Percentiles rank a stretch among this genome's conserved stretches.
These are phyloP conservation scores for Melieria picta DNA, from an alignment of 2,888 invertebrate species.

Conservation along the genomic window DNA sequence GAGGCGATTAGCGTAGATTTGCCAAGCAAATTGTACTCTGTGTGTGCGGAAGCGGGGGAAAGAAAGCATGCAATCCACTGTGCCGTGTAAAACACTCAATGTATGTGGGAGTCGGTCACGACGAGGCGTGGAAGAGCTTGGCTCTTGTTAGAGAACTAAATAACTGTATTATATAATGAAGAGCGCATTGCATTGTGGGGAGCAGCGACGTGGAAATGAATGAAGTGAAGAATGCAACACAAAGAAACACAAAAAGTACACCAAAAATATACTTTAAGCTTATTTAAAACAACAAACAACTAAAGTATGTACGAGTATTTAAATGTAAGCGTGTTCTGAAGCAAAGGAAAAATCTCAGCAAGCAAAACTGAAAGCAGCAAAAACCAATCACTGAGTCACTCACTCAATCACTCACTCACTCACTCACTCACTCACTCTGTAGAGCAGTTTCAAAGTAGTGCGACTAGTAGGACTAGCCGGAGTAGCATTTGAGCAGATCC, in stretches of 20 bases:
- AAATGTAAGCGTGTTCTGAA: slow-evolving; percentile 17
- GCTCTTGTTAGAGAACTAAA: slow-evolving; percentile 26
- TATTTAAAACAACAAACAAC: slow-evolving; percentile 26
- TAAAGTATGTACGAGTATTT: slow-evolving; percentile 8
- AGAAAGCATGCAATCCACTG: slow-evolving; percentile 51
- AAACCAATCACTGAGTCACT: background rate
- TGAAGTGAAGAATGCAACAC: slow-evolving; percentile 27
- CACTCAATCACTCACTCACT: background rate
- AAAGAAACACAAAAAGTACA: slow-evolving; percentile 63
- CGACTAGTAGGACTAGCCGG: no score
- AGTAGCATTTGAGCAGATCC: no score
- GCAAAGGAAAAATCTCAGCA: slow-evolving; percentile 18
- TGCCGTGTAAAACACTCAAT: slow-evolving; percentile 62
- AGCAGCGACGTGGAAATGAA: slow-evolving; percentile 21
- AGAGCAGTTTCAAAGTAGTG: no score
- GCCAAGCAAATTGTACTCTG: slow-evolving; percentile 42
- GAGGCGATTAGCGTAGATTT: slow-evolving; percentile 34
- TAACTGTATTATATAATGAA: slow-evolving; percentile 32
- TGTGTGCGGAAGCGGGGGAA: slow-evolving; percentile 14
- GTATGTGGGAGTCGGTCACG: slow-evolving; percentile 33
- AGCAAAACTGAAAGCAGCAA: background rate
- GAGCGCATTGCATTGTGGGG: slow-evolving; percentile 13
- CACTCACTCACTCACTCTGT: no score
- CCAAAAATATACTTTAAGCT: slow-evolving; percentile 62
- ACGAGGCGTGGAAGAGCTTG: slow-evolving; percentile 39